Conservation (phyloP, 2,113 vertebrate species). For the Cryptoleucopteryx plumbea region DNA sequence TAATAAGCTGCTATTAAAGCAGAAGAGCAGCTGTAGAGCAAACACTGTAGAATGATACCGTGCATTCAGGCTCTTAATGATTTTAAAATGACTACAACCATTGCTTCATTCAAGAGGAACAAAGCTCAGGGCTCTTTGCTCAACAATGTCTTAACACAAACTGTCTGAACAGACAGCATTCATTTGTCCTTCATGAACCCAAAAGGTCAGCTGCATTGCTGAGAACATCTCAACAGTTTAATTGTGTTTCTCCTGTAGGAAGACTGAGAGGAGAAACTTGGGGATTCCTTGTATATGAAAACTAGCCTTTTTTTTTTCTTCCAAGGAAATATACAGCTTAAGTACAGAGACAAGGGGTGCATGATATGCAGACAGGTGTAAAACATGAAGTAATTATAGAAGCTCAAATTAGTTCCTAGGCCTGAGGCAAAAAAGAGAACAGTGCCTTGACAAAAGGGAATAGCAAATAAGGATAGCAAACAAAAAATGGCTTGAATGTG, state of each 20-base stretch:
- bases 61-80: constrained; percentile 84
- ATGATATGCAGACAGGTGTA: constrained; percentile 98
- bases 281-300: constrained; percentile 62
- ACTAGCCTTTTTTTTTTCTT: constrained; percentile 46
- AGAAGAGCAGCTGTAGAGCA: constrained; percentile 83
- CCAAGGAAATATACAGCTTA: constrained; percentile 75
- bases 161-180: constrained; percentile 75
- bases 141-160: constrained; percentile 78
- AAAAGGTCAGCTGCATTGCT: constrained; percentile 71
- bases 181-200: constrained; percentile 79
- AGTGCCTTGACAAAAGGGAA: constrained; percentile 85
- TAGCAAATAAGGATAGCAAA: constrained; percentile 93
- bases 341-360: constrained; percentile 81
- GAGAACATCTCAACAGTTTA: constrained; percentile 71
- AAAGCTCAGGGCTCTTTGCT: constrained; percentile 77
- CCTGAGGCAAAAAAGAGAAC: constrained; percentile 87
- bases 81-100: constrained; percentile 89
- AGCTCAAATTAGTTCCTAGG: constrained; percentile 97
- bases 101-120: constrained; percentile 77
- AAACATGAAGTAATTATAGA: constrained; percentile 96
- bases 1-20: constrained; percentile 81
- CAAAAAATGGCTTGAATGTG: constrained; percentile 99
- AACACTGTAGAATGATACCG: constrained; percentile 74
- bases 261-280: constrained; percentile 58
- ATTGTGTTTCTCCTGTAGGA: constrained; percentile 71